Evolutionary conservation across 2,888 invertebrate genomes (phyloP), one percentile per base, ranked within the genome.

Genomic region (Torymus tubicola): DNA sequence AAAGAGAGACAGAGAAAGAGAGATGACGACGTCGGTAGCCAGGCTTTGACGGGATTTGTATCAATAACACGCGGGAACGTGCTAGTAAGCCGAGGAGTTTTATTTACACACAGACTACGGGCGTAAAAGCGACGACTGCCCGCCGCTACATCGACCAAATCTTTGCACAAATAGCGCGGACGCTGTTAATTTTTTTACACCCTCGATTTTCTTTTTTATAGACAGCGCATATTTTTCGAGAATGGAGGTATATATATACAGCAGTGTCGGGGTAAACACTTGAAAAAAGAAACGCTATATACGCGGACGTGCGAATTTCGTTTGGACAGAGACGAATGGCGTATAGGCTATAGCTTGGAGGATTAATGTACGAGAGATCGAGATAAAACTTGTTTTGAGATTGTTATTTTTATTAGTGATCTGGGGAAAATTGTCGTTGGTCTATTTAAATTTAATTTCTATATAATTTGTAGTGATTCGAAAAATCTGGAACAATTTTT

Each of bases 41-140:
- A 3, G 24, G 24, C 24, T 24, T 24, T 24, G 24, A 24, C 74
- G 83, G 85, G 88, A 88, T 89, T 89, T 88, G 85, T 87, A 87
- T 87, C 87, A 87, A 88, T 87, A 88, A 88, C 87, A 88, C 82
- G 24, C 60, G 69, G 55, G 76, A 52, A 74, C 78, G 74, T 74
- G 78, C 67, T 64, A 61, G 65, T 68, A 73, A 78, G 78, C 79
- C 69, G 57, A 71, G 31, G 73, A 75, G 78, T 75, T 78, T 67
- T 81, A 57, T 81, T 78, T 81, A 21, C 70, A 24, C 24, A 24
- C 24, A 24, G 24, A 24, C 24, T 24, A 24, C 24, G 24, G 3
- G 24, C 24, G 24, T 24, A 24, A 24, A 24, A 24, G 24, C 14
- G 21, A 64, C 42, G 75, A 57, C 14, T n/a, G 42, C 67, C 53